Percentiles rank a stretch among this genome's conserved stretches.
Conservation (phyloP, 2,797 vertebrate genomes). For the Mionectes olivaceus region DNA sequence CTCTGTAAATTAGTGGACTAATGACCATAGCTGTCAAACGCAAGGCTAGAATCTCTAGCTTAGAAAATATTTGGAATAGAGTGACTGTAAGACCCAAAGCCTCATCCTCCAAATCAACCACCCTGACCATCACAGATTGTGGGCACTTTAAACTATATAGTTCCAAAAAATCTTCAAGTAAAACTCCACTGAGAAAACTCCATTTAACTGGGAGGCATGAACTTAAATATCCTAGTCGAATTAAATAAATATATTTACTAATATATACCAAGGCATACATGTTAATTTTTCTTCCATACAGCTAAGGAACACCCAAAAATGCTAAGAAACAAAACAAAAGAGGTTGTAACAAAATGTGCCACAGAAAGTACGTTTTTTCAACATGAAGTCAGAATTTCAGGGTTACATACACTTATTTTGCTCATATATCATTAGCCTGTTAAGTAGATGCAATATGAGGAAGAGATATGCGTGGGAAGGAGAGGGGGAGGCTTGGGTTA, state of each 20-base stretch:
- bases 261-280: background rate
- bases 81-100: background rate
- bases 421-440: background rate
- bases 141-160: background rate
- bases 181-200: background rate
- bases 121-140: background rate
- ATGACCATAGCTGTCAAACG: background rate
- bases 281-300: background rate
- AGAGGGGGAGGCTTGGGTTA: conserved; percentile 25
- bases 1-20: background rate
- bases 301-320: background rate
- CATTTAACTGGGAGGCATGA: background rate
- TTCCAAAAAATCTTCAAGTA: background rate
- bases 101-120: background rate
- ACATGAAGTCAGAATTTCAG: background rate
- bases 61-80: background rate
- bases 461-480: background rate
- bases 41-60: background rate
- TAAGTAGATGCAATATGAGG: background rate
- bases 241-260: background rate
- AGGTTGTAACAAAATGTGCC: background rate
- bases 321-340: background rate
- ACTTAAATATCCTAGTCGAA: background rate
- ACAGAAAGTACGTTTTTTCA: background rate
- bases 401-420: background rate